Base-by-base conservation (phyloP, 2,113 vertebrate genomes). In the Bagarius yarrelli region DNA sequence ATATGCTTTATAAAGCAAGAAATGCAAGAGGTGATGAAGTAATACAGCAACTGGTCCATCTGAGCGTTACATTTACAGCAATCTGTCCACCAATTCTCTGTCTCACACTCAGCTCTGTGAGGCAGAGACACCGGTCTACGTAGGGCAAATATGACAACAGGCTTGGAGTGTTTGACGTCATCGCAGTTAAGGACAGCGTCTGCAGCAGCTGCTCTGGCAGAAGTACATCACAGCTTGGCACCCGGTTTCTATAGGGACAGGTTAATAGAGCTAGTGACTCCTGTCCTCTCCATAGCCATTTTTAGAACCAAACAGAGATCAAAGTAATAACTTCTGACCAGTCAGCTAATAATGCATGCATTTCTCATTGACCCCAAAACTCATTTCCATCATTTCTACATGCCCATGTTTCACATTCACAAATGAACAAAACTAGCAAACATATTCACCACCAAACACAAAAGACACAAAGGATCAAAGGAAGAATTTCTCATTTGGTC, bases 191-290 rank as follows among this genome's bases (percentile, higher is more conserved):
- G 59, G 60, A 19, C 76, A 78, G 30, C 52, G 69, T 53, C 53
- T 57, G 59, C 32, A 52, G 64, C 82, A 84, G 83, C 84, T 87
- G 85, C 75, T 53, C 14, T 21, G 56, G 53, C 83, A 80, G 81
- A 69, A 63, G 53, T 57, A 23, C 19, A 56, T 77, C 73, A 56
- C 81, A 78, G 69, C 55, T 59, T 76, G 27, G 81, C 86, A 66
- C 44, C 16, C 12, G 66, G 8, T 61, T 64, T 34, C 85, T 52
- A 8, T 60, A 8, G 83, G 81, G 72, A 72, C 8, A 72, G 86
- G 84, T 86, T 87, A 89, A 89, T 86, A 63, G 86, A 88, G 84
- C 27, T 14, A 0, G 14, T 56, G 81, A 83, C 84, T 79, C 82
- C n/a, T 70, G 36, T 34, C 32, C 18, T 47, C 44, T 44, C 63